These are phyloP conservation scores for Hafferia zeledoni DNA, from an alignment of 2,797 vertebrate genomes.

Conservation along the genomic window DNA sequence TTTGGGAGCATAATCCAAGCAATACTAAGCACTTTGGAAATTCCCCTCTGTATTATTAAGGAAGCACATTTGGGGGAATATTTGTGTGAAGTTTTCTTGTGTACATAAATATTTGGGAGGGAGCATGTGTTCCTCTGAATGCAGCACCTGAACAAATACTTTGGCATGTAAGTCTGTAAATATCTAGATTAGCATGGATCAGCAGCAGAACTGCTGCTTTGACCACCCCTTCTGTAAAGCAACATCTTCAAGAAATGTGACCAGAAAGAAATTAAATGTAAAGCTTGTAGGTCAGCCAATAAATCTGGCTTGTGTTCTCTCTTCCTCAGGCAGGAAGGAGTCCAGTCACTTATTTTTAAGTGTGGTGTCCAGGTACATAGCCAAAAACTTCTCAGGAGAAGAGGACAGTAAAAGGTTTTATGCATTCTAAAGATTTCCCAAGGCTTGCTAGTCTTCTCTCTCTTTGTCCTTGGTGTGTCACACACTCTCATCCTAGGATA, in stretches of 20 bases:
- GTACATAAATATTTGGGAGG: background rate
- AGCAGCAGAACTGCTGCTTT: background rate
- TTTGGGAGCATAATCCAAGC: background rate
- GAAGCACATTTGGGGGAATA: background rate
- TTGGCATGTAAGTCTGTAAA: background rate
- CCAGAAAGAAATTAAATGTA: conserved; percentile 21
- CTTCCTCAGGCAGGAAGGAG: conserved; percentile 53
- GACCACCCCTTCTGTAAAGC: background rate
- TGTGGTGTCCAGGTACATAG: conserved; percentile 44
- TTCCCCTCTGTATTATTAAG: background rate
- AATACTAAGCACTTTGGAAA: background rate
- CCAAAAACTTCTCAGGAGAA: conserved; percentile 29
- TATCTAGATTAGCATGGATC: background rate
- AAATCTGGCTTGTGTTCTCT: conserved; percentile 25
- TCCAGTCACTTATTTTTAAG: conserved; percentile 23
- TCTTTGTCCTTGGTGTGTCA: background rate
- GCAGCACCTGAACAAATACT: background rate
- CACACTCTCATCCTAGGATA: background rate
- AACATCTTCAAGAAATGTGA: background rate
- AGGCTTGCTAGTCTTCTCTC: background rate
- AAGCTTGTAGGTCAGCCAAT: conserved; percentile 37
- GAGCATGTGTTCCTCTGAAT: background rate
- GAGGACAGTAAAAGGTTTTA: background rate
- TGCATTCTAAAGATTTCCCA: background rate
- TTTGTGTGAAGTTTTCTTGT: background rate